Percentiles rank a stretch among this genome's conserved stretches.
These are phyloP conservation scores for Chloromyia formosa DNA, from an alignment of 2,888 invertebrate species.

Conservation along the genomic window DNA sequence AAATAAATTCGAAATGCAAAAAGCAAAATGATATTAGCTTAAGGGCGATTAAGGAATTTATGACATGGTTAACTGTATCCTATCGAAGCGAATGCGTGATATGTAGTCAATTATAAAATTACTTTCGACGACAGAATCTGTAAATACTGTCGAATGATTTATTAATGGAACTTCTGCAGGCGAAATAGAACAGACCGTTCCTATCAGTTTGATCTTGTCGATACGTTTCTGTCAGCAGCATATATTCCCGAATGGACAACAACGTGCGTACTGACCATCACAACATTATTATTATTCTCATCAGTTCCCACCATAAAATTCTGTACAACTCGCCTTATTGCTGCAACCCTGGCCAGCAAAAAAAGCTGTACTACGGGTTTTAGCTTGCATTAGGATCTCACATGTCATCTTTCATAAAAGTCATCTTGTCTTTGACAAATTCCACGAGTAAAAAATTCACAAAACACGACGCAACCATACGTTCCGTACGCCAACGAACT, in stretches of 20 bases:
- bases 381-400: conserved; percentile 52
- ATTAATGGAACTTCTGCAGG: conserved; percentile 7
- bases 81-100: neutral
- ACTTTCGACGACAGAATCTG: conserved; percentile 10
- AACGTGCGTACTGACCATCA: conserved; percentile 3
- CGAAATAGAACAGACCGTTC: conserved; percentile 3
- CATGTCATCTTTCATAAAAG: conserved; percentile 54
- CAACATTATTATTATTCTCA: conserved; percentile 39
- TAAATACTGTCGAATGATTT: conserved; percentile 21
- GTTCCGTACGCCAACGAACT: conserved; percentile 22
- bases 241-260: conserved; percentile 10
- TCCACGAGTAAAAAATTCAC: conserved; percentile 46
- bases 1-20: too few relatives aligned
- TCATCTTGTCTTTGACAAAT: conserved; percentile 55
- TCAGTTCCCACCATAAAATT: conserved; percentile 31
- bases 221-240: conserved; percentile 26
- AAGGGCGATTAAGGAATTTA: too few relatives aligned
- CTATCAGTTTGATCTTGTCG: conserved; percentile 4
- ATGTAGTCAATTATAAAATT: conserved; percentile 39
- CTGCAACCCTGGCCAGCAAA: neutral
- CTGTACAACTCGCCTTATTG: conserved; percentile 23
- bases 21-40: too few relatives aligned
- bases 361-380: conserved; percentile 26
- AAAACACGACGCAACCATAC: conserved; percentile 33
- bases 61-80: too few relatives aligned